Percentiles rank a stretch among this genome's conserved stretches.
These are phyloP conservation scores for Paradoxurus hermaphroditus DNA, from an alignment of 2,113 vertebrate species.

Conservation along the genomic window DNA sequence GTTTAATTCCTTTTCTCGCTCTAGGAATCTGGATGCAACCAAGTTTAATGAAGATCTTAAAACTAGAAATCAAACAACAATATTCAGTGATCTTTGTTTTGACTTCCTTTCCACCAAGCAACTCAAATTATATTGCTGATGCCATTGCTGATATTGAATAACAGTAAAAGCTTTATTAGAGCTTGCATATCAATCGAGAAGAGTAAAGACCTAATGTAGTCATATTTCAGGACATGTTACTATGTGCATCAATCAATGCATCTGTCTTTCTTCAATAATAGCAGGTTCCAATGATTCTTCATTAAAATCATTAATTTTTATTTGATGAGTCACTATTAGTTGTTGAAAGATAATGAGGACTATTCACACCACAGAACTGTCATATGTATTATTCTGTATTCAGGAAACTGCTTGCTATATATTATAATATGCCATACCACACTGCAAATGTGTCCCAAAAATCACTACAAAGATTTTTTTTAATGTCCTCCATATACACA, in stretches of 20 bases:
- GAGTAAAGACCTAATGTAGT: slow-evolving; percentile 47
- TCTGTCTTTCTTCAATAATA: slow-evolving; percentile 54
- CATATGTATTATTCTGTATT: background rate
- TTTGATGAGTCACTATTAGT: slow-evolving; percentile 68
- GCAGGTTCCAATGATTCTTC: slow-evolving; percentile 64
- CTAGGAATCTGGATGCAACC: background rate
- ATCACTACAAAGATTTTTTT: background rate
- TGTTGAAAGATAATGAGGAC: slow-evolving; percentile 61
- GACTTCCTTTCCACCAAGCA: slow-evolving; percentile 49
- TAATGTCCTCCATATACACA: background rate
- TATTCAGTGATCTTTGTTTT: slow-evolving; percentile 49
- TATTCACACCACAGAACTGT: slow-evolving; percentile 28
- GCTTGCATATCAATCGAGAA: slow-evolving; percentile 11
- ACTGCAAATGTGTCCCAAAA: background rate
- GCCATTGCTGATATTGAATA: slow-evolving; percentile 69
- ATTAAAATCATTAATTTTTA: slow-evolving; percentile 76
- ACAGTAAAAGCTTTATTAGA: slow-evolving; percentile 70
- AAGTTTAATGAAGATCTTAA: slow-evolving; percentile 43
- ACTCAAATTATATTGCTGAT: slow-evolving; percentile 59
- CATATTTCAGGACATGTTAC: slow-evolving; percentile 63
- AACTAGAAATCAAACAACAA: slow-evolving; percentile 25
- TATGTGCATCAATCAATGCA: slow-evolving; percentile 58
- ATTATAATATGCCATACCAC: background rate
- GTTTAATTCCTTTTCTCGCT: slow-evolving; percentile 26
- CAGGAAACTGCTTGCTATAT: background rate